phyloP scores from a whole-genome alignment of 2,888 invertebrate genomes.

The Ptycholaimellus sp. region DNA sequence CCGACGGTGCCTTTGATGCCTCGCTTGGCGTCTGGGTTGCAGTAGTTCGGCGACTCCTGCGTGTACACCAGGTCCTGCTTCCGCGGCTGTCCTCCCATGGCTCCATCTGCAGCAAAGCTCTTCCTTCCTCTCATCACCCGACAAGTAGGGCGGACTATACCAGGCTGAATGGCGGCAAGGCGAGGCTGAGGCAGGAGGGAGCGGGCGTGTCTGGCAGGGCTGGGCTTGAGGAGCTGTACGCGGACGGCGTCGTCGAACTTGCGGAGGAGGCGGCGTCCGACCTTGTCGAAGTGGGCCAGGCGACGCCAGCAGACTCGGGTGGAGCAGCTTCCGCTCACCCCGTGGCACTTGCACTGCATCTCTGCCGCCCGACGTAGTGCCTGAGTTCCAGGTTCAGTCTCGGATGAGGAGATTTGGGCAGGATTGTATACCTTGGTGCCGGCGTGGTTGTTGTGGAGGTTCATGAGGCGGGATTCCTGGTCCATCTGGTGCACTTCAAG shows the following conservation, averaged over 20 bases:
- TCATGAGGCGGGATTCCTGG: constrained; percentile 40
- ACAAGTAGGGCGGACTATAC: background rate
- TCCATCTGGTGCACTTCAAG: background rate
- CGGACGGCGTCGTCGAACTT: constrained; percentile 65
- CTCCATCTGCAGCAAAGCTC: too few species aligned
- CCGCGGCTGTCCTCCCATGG: constrained; percentile 55
- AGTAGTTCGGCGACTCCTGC: constrained; percentile 65
- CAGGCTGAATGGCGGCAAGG: background rate
- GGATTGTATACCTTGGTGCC: constrained; percentile 30
- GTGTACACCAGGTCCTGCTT: constrained; percentile 59
- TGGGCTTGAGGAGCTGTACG: constrained; percentile 36
- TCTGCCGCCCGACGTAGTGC: constrained; percentile 45
- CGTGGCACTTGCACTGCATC: constrained; percentile 70
- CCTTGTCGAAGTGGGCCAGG: constrained; percentile 47
- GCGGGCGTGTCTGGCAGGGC: too few species aligned
- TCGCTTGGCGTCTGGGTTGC: constrained; percentile 3
- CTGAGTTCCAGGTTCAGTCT: constrained; percentile 17
- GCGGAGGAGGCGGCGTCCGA: constrained; percentile 51
- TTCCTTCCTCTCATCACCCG: too few species aligned
- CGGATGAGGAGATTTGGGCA: background rate
- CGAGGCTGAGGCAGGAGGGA: too few species aligned
- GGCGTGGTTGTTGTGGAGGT: constrained; percentile 72
- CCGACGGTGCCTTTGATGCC: constrained; percentile 59
- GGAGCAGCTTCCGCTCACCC: constrained; percentile 73
- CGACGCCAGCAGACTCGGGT: constrained; percentile 69